Base-by-base conservation (phyloP, 2,888 invertebrate genomes). In the Eupithecia dodoneata region DNA sequence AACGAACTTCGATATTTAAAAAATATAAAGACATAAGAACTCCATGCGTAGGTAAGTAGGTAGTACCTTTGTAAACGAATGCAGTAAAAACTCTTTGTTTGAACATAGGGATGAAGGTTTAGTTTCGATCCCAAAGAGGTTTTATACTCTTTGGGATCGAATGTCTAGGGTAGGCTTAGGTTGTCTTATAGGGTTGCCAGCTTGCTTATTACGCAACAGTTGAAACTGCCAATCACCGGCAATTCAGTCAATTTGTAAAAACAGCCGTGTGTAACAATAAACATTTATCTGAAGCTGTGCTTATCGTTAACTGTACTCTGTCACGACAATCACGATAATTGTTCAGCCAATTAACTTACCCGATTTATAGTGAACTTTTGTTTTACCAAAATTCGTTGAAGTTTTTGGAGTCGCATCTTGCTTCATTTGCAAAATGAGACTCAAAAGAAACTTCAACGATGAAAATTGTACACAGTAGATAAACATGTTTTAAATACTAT, bases 291-390 rank as follows among this genome's bases (percentile, higher is more conserved):
- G 77, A 79, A 81, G 80, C 74, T 76, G 74, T 72, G 74, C 74
- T 79, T 83, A 81, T 79, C 80, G 59, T 81, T 81, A 81, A 82
- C 78, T 72, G 80, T 77, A 80, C 77, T 71, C 76, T 80, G 81
- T 82, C 83, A 81, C 81, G 83, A 82, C 81, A 81, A 81, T 83
- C 81, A 72, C 79, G 79, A 82, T 83, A 82, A 83, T 83, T 83
- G 81, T 81, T 80, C 81, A 81, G 82, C 78, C 82, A 82, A 82
- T 83, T 83, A 83, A 81, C 70, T 13, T 71, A 66, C 72, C 70
- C 44, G 12, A 70, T 47, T 70, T 67, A 67, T 10, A 10, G 15
- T 44, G n/a, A 45, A 7, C 44, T 13, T 66, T 41, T 42, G 66
- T 18, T 59, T 3, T 10, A 10, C 7, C 18, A 3, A 30, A 59